Evolutionary conservation across 2,113 vertebrate species (phyloP).

Genomic region (Chloroceryle aenea): DNA sequence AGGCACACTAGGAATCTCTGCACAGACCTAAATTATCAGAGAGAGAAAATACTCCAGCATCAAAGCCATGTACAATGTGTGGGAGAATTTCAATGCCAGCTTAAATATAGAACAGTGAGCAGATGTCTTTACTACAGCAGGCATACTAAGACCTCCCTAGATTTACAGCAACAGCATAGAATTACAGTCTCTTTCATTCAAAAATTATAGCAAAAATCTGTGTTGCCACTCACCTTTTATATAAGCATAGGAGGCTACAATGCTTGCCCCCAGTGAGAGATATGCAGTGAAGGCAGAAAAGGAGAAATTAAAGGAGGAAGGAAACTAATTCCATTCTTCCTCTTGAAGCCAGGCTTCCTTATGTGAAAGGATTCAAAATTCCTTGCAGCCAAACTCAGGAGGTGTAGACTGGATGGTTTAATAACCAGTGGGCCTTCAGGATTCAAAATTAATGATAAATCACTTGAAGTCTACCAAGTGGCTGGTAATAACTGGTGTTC

Average conservation of each 20-base stretch:
- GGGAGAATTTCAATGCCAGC: conserved; percentile 18
- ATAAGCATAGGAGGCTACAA: not conserved
- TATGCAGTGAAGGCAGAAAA: not conserved
- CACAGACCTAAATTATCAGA: not conserved
- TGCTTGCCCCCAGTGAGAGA: not conserved
- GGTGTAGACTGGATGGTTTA: not conserved
- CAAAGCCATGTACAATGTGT: not conserved
- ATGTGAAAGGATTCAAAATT: not conserved
- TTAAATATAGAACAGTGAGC: conserved; percentile 41
- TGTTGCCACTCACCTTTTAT: not conserved
- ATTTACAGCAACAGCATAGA: conserved; percentile 7
- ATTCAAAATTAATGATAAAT: not conserved
- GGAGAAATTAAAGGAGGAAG: not conserved
- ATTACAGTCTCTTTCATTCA: conserved; percentile 25
- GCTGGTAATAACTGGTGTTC: not conserved
- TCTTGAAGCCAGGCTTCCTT: not conserved
- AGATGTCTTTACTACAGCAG: conserved; percentile 60
- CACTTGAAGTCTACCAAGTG: not conserved
- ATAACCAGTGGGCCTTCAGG: not conserved
- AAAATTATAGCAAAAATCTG: not conserved
- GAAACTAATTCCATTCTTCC: not conserved
- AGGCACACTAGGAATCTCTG: not conserved
- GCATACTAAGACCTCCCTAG: not conserved
- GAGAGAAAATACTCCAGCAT: not conserved
- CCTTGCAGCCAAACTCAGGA: not conserved